These are phyloP conservation scores for Oreonectes daqikongensis DNA, from an alignment of 2,797 vertebrate genomes.

Conservation along the genomic window DNA sequence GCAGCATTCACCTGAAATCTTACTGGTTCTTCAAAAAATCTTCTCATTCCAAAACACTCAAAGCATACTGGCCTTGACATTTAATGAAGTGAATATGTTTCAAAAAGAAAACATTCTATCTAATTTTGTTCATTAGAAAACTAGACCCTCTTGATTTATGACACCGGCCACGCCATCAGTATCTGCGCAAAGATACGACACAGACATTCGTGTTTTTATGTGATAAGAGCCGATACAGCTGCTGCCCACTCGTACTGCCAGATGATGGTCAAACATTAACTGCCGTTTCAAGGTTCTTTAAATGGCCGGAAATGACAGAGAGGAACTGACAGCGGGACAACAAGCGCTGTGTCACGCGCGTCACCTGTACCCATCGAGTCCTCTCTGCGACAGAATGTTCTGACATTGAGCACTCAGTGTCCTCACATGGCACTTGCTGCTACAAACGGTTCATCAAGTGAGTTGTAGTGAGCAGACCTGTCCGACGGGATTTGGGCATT, in stretches of 20 bases:
- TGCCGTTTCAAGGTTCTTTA: slow-evolving; percentile 73
- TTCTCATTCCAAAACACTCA: too few species aligned
- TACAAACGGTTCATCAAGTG: slow-evolving; percentile 4
- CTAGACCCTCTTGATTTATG: slow-evolving; percentile 60
- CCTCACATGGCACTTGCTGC: not conserved
- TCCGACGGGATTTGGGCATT: not conserved
- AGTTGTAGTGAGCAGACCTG: not conserved
- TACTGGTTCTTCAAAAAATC: too few species aligned
- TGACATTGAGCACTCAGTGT: slow-evolving; percentile 21
- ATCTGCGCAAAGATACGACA: slow-evolving; percentile 70
- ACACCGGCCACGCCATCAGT: slow-evolving; percentile 68
- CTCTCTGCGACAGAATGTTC: slow-evolving; percentile 14
- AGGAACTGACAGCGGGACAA: slow-evolving; percentile 12
- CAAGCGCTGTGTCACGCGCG: slow-evolving; percentile 26
- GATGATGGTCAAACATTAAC: slow-evolving; percentile 77
- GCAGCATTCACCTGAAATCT: too few species aligned
- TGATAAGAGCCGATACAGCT: slow-evolving; percentile 77
- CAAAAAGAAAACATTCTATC: not conserved
- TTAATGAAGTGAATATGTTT: not conserved
- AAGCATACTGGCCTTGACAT: too few species aligned
- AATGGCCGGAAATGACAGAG: slow-evolving; percentile 59
- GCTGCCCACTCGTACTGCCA: slow-evolving; percentile 70
- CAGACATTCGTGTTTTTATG: slow-evolving; percentile 69
- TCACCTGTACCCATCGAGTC: slow-evolving; percentile 33
- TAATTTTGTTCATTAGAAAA: not conserved